Evolutionary conservation across 2,888 invertebrate species (phyloP).

Genomic region (Lasioglossum oenotherae): DNA sequence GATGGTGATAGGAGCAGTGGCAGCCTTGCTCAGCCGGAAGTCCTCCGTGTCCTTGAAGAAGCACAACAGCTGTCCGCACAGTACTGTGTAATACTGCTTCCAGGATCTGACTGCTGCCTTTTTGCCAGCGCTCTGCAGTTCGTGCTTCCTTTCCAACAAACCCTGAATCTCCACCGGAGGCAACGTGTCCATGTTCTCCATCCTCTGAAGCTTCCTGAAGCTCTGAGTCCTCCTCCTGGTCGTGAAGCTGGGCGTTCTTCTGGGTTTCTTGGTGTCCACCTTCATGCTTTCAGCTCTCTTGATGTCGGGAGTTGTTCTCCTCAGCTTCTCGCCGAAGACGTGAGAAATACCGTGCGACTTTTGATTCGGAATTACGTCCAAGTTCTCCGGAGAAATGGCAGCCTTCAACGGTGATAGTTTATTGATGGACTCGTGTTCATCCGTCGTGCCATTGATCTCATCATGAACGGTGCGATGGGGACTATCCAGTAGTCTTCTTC

Average conservation of each 20-base stretch:
- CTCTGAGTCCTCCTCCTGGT: constrained; percentile 95
- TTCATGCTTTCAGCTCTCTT: constrained; percentile 97
- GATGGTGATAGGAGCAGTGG: constrained; percentile 91
- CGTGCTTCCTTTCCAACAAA: constrained; percentile 96
- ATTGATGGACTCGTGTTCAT: constrained; percentile 82
- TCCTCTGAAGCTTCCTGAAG: constrained; percentile 90
- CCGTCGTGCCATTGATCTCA: constrained; percentile 84
- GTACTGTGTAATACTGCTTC: constrained; percentile 97
- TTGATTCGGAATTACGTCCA: constrained; percentile 83
- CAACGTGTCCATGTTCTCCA: constrained; percentile 87
- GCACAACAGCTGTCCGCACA: constrained; percentile 98
- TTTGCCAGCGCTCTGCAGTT: constrained; percentile 96
- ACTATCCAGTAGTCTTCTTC: constrained; percentile 84
- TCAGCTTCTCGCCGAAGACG: constrained; percentile 88
- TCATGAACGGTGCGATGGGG: constrained; percentile 82
- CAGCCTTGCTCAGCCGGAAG: constrained; percentile 94
- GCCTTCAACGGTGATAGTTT: constrained; percentile 74
- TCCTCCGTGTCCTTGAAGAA: constrained; percentile 98
- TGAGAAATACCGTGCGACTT: constrained; percentile 87
- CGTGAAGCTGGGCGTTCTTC: constrained; percentile 97
- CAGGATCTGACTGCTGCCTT: constrained; percentile 97
- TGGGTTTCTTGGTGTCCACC: constrained; percentile 91
- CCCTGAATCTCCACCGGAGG: constrained; percentile 97
- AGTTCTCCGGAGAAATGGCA: constrained; percentile 56
- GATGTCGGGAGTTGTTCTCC: constrained; percentile 86